Percentiles rank a stretch among this genome's conserved stretches.
These are phyloP conservation scores for Spheniscus humboldti DNA, from an alignment of 2,797 vertebrate genomes.

Conservation along the genomic window DNA sequence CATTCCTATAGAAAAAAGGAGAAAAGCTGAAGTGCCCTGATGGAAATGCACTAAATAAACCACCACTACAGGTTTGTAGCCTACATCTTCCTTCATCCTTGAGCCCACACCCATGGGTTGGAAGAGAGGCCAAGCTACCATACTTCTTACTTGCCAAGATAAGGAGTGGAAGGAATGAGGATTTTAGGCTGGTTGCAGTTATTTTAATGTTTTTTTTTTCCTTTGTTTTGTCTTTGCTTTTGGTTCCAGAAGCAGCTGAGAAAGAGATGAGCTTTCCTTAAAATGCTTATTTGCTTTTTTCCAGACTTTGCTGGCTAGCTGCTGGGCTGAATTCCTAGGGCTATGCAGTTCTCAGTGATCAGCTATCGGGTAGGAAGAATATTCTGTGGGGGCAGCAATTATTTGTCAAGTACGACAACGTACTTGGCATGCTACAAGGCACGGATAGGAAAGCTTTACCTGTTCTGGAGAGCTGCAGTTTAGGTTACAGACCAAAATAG, in stretches of 20 bases:
- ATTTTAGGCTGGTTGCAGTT: background rate
- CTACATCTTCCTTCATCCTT: background rate
- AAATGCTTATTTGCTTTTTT: constrained; percentile 1
- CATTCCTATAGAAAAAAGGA: background rate
- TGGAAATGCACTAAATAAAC: background rate
- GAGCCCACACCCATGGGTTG: background rate
- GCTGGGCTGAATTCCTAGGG: background rate
- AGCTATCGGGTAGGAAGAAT: background rate
- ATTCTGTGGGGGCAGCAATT: background rate
- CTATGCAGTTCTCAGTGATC: background rate
- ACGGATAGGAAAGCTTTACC: background rate
- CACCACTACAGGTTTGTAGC: background rate
- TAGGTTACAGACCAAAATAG: background rate
- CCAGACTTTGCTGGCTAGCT: background rate
- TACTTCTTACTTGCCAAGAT: background rate
- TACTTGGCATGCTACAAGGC: background rate
- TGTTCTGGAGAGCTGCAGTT: background rate
- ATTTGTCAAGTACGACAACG: background rate
- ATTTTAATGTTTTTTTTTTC: background rate
- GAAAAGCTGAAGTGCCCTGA: background rate
- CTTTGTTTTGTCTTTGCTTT: background rate
- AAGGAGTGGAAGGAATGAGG: background rate
- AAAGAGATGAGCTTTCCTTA: background rate
- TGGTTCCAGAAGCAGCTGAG: background rate
- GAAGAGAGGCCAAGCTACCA: background rate